Conservation (phyloP, 2,113 vertebrate genomes). For the Scophthalmus maximus region DNA sequence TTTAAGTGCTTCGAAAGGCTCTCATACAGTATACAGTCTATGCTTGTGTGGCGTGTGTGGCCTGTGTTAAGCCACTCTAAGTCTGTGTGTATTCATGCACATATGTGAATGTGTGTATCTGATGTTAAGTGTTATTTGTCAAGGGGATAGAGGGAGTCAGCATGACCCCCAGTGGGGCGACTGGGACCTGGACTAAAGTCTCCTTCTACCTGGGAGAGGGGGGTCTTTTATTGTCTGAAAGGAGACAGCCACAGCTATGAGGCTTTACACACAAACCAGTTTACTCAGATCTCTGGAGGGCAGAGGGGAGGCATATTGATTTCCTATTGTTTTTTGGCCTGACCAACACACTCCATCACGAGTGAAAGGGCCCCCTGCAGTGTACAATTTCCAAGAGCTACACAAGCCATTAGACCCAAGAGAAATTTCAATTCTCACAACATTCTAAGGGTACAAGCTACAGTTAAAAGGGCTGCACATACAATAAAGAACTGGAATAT, state of each 20-base stretch:
- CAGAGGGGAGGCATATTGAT: conserved; percentile 72
- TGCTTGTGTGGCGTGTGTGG: conserved; percentile 25
- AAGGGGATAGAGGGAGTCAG: conserved; percentile 64
- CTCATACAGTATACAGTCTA: conserved; percentile 13
- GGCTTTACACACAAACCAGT: conserved; percentile 75
- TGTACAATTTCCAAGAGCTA: conserved; percentile 74
- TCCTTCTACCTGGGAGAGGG: conserved; percentile 66
- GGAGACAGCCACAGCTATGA: conserved; percentile 55
- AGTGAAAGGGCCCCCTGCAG: conserved; percentile 76
- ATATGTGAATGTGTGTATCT: conserved; percentile 54
- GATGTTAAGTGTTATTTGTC: conserved; percentile 66
- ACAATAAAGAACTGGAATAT: conserved; percentile 27
- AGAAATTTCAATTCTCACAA: conserved; percentile 59
- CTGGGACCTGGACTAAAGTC: conserved; percentile 60
- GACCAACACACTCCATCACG: conserved; percentile 76
- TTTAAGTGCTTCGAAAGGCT: conserved; percentile 18
- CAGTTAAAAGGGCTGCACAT: conserved; percentile 22
- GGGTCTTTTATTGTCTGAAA: conserved; percentile 67
- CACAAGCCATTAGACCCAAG: conserved; percentile 73
- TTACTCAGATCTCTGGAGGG: conserved; percentile 74
- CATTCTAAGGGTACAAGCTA: conserved; percentile 30
- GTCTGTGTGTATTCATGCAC: conserved; percentile 53
- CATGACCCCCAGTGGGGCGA: conserved; percentile 53
- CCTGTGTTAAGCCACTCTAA: conserved; percentile 45
- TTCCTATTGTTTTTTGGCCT: conserved; percentile 79